Conservation (phyloP, 2,797 vertebrate species). For the Intellagama lesueurii region DNA sequence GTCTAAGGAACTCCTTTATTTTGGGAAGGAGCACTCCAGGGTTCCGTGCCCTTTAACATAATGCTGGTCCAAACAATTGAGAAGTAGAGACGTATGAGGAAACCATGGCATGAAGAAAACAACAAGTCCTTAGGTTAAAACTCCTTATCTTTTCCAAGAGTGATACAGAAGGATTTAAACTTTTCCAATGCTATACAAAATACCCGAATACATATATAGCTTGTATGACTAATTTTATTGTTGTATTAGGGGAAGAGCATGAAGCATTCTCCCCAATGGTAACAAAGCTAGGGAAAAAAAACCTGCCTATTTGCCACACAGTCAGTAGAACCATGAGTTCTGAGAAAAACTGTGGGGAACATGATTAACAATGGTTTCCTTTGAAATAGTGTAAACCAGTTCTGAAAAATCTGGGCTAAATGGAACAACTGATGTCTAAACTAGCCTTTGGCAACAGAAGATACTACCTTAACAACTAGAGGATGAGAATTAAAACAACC, state of each 20-base stretch:
- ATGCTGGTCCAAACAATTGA: background rate
- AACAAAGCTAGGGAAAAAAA: constrained; percentile 30
- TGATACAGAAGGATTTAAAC: background rate
- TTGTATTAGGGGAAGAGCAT: constrained; percentile 21
- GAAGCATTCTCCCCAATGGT: constrained; percentile 12
- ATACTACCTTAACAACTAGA: background rate
- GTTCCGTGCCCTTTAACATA: background rate
- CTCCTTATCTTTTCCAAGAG: background rate
- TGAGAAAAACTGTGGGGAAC: constrained; percentile 9
- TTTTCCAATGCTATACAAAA: background rate
- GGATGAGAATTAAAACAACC: background rate
- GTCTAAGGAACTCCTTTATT: background rate
- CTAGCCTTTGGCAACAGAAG: background rate
- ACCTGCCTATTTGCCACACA: constrained; percentile 46
- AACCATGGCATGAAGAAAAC: background rate
- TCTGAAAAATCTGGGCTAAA: background rate
- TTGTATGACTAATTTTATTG: background rate
- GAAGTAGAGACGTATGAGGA: background rate
- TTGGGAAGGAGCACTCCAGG: too few species aligned
- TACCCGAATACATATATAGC: background rate
- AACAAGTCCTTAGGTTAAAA: background rate
- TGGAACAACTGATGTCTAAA: background rate
- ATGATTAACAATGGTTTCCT: constrained; percentile 31
- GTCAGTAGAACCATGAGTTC: constrained; percentile 28
- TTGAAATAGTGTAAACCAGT: background rate